These are phyloP conservation scores for Lipophrys pholis DNA, from an alignment of 2,113 vertebrate species.

Conservation along the genomic window DNA sequence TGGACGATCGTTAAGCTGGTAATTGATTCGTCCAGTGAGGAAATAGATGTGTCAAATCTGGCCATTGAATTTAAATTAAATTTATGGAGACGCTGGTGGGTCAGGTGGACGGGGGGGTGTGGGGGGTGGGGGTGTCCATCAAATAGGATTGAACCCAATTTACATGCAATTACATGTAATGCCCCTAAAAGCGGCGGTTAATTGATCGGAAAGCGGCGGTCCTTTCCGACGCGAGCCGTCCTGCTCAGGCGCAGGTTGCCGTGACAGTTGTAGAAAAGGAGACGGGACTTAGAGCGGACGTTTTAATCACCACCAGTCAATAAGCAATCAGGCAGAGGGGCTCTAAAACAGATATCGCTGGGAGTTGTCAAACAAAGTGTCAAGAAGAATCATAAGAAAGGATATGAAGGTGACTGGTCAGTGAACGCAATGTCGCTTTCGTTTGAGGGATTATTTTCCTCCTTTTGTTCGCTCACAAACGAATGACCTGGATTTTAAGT, in stretches of 20 bases:
- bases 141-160: conserved; percentile 48
- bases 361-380: conserved; percentile 37
- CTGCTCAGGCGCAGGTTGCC: neutral
- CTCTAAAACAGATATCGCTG: conserved; percentile 16
- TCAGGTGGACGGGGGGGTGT: conserved; percentile 33
- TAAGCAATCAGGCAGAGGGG: conserved; percentile 34
- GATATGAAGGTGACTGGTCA: conserved; percentile 22
- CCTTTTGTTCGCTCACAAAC: neutral
- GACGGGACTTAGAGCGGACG: conserved; percentile 29
- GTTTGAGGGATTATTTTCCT: neutral
- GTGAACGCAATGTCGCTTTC: neutral
- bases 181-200: conserved; percentile 36
- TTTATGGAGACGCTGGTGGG: conserved; percentile 35
- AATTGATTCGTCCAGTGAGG: conserved; percentile 44
- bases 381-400: conserved; percentile 34
- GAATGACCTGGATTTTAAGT: too few relatives aligned
- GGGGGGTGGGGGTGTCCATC: conserved; percentile 51
- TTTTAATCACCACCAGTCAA: conserved; percentile 62
- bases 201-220: conserved; percentile 46
- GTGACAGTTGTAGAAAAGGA: conserved; percentile 28
- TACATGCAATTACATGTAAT: conserved; percentile 57
- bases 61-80: conserved; percentile 35
- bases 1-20: conserved; percentile 21
- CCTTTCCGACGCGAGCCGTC: neutral
- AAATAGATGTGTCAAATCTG: conserved; percentile 35